Evolutionary conservation across 92 coral and sea anemone species (phyloP).

Genomic region (Parazoanthus darwini): DNA sequence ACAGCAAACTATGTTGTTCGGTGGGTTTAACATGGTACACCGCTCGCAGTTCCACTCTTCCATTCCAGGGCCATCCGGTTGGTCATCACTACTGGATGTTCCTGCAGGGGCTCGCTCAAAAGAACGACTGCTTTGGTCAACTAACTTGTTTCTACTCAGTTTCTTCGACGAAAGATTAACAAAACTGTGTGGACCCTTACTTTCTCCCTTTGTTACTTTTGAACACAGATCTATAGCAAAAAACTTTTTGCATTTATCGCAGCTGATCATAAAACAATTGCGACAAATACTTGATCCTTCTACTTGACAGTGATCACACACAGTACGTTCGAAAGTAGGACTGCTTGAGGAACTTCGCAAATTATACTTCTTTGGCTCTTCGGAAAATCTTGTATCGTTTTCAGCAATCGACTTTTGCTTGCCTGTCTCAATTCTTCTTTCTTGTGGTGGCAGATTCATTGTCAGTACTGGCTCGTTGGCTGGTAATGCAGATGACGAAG

Average conservation of each 20-base stretch:
- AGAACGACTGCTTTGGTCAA: background rate
- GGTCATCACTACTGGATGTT: background rate
- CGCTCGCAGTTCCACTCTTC: slow-evolving; percentile 60
- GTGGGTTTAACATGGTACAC: slow-evolving; percentile 61
- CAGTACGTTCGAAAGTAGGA: background rate
- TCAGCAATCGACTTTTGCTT: background rate
- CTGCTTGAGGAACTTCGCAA: background rate
- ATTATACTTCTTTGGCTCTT: background rate
- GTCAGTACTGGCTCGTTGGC: background rate
- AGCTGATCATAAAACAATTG: background rate
- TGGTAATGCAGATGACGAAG: background rate
- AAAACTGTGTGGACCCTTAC: slow-evolving; percentile 6
- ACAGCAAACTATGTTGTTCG: slow-evolving; percentile 48
- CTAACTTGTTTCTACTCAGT: background rate
- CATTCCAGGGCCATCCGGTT: background rate
- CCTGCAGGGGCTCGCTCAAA: background rate
- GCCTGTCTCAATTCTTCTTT: background rate
- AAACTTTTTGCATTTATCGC: background rate
- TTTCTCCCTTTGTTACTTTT: background rate
- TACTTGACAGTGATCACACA: slow-evolving; percentile 12
- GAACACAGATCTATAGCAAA: slow-evolving; percentile 15
- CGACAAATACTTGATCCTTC: slow-evolving; percentile 10
- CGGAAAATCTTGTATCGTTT: background rate
- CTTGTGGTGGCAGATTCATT: background rate
- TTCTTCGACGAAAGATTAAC: background rate